Base-by-base conservation (phyloP, 2,113 vertebrate species). In the Gymnarchus niloticus region DNA sequence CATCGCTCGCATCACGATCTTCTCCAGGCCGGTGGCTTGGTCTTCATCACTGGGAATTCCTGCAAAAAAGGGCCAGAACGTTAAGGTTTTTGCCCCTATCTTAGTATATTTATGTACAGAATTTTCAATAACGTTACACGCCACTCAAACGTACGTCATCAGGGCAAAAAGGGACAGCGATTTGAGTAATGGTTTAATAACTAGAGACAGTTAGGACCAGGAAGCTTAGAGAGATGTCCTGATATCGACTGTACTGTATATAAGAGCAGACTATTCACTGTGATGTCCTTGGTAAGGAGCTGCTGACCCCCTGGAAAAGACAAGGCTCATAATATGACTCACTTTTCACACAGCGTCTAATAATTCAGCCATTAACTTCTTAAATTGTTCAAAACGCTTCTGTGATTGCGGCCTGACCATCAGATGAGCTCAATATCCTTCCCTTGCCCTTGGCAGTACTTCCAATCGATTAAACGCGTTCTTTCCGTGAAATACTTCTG, bases 21-120 rank as follows among this genome's bases (percentile, higher is more conserved):
- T 94, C 91, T 97, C 96, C 90, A 97, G 0, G 0, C 96, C 96
- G 0, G 96, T 97, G 0, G 96, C 96, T 86, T 97, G 96, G 12
- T 97, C 95, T 1, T 97, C 95, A 61, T 97, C 95, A 14, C 91
- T 95, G 80, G 96, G 95, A 73, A 95, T 89, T 9, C 96, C 96
- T 97, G 87, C 1, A 0, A 52, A 44, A 87, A 78, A 87, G 33
- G 85, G 21, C 19, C 48, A 51, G 25, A 69, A 21, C 76, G 23
- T 41, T 46, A 6, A 44, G 3, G 17, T 48, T 51, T 84, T 21
- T 21, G 56, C 56, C n/a, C 17, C 81, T 10, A 0, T 28, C 4
- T 33, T 56, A 82, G 41, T 57, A n/a, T 84, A 61, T 56, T 59
- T 49, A 25, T 6, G 2, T 73, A 9, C 17, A 4, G 12, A n/a